Percentiles rank a stretch among this genome's conserved stretches.
These are phyloP conservation scores for Brachionus rotundiformis DNA, from an alignment of 1,140 invertebrate genomes.

Conservation along the genomic window DNA sequence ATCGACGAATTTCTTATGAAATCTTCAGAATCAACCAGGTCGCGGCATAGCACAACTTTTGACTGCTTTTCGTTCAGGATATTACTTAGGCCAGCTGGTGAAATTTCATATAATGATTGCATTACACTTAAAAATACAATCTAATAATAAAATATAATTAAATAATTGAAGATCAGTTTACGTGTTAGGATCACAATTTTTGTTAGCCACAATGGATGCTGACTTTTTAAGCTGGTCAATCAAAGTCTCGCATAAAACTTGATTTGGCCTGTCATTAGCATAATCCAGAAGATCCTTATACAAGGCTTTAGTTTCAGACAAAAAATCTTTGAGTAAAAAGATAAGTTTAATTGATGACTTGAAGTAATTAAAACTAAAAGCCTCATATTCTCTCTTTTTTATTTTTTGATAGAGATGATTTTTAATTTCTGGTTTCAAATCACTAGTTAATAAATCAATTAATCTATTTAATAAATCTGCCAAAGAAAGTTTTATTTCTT, in stretches of 20 bases:
- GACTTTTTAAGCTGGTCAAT: slow-evolving; percentile 43
- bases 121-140: background rate
- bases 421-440: slow-evolving; percentile 33
- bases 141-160: background rate
- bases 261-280: slow-evolving; percentile 17
- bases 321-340: slow-evolving; percentile 23
- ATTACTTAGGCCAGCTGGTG: background rate
- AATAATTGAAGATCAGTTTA: background rate
- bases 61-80: slow-evolving; percentile 18
- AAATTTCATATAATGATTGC: slow-evolving; percentile 35
- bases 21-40: slow-evolving; percentile 4
- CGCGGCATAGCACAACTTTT: background rate
- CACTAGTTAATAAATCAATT: slow-evolving; percentile 21
- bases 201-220: background rate
- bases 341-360: slow-evolving; percentile 36
- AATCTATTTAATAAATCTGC: slow-evolving; percentile 42
- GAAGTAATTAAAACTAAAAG: slow-evolving; percentile 38
- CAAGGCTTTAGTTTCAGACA: background rate
- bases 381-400: slow-evolving; percentile 31
- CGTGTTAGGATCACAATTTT: background rate
- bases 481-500: slow-evolving; percentile 7
- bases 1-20: slow-evolving; percentile 23
- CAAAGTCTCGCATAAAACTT: background rate
- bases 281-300: slow-evolving; percentile 7
- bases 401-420: background rate